phyloP scores from a whole-genome alignment of 2,113 vertebrate species.

The Clarias magur region DNA sequence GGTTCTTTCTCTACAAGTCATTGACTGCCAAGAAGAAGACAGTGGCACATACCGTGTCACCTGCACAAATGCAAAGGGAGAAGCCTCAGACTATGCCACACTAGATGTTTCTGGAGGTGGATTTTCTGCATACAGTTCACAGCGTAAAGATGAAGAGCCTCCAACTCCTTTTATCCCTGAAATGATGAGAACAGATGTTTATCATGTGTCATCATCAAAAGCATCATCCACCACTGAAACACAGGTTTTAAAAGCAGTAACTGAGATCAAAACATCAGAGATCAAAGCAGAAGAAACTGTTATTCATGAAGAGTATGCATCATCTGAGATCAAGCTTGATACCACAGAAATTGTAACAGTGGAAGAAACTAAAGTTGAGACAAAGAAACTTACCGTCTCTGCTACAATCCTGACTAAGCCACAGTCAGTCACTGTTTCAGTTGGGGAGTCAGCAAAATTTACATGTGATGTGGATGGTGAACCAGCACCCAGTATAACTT shows the following conservation, averaged over 20 bases:
- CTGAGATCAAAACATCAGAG: constrained; percentile 58
- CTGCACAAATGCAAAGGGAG: constrained; percentile 90
- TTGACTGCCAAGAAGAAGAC: constrained; percentile 86
- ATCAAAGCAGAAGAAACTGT: constrained; percentile 50
- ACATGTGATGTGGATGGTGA: constrained; percentile 90
- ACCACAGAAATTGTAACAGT: constrained; percentile 68
- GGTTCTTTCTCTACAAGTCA: constrained; percentile 89
- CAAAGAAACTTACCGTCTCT: constrained; percentile 76
- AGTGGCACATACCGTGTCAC: constrained; percentile 91
- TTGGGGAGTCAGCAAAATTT: constrained; percentile 87
- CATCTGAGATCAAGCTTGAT: constrained; percentile 72
- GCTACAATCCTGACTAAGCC: constrained; percentile 88
- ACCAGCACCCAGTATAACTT: constrained; percentile 85
- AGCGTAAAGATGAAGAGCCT: constrained; percentile 84
- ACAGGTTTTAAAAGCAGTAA: constrained; percentile 65
- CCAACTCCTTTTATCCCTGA: constrained; percentile 83
- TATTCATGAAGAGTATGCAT: constrained; percentile 70
- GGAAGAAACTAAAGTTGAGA: constrained; percentile 53
- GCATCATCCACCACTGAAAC: constrained; percentile 78
- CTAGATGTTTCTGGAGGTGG: constrained; percentile 86
- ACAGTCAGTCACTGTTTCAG: constrained; percentile 83
- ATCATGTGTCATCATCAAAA: constrained; percentile 85
- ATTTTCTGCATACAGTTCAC: constrained; percentile 82
- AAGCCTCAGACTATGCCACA: constrained; percentile 93
- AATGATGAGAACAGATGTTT: constrained; percentile 84